A percentile compares a stretch with the other conserved stretches of the same genome.
Conservation (phyloP, 1,140 invertebrate species). For the Branchinecta lynchi region DNA sequence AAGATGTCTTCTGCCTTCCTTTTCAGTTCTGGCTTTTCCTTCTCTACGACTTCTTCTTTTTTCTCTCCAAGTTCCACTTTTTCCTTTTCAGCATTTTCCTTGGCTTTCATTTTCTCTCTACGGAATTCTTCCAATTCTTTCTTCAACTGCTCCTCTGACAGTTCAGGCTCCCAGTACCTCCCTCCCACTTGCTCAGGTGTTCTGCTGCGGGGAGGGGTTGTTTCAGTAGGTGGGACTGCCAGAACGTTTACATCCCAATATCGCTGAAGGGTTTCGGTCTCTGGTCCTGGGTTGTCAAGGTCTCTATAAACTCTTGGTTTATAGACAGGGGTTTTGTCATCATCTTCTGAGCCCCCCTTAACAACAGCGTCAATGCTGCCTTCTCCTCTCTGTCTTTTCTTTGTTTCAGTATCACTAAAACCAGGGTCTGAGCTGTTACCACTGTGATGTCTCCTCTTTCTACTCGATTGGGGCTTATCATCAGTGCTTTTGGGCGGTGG, state of each 20-base stretch:
- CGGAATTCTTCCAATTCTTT: neutral
- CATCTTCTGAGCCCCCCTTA: too few relatives aligned
- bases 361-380: too few relatives aligned
- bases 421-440: too few relatives aligned
- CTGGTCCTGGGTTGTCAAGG: neutral
- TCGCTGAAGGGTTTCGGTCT: neutral
- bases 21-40: slow-evolving; percentile 24
- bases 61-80: neutral
- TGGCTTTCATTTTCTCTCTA: neutral
- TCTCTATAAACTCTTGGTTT: too few relatives aligned
- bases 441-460: too few relatives aligned
- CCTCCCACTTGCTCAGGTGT: neutral
- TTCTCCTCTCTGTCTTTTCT: too few relatives aligned
- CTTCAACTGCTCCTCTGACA: too few relatives aligned
- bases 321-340: too few relatives aligned
- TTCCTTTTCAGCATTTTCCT: neutral
- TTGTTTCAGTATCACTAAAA: too few relatives aligned
- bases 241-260: neutral
- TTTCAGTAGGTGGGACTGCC: neutral
- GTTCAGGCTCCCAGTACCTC: neutral
- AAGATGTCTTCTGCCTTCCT: slow-evolving; percentile 52
- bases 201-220: neutral
- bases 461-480: too few relatives aligned
- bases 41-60: slow-evolving; percentile 1
- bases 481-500: too few relatives aligned